phyloP scores from a whole-genome alignment of 2,113 vertebrate species.

The Sminthopsis crassicaudata region DNA sequence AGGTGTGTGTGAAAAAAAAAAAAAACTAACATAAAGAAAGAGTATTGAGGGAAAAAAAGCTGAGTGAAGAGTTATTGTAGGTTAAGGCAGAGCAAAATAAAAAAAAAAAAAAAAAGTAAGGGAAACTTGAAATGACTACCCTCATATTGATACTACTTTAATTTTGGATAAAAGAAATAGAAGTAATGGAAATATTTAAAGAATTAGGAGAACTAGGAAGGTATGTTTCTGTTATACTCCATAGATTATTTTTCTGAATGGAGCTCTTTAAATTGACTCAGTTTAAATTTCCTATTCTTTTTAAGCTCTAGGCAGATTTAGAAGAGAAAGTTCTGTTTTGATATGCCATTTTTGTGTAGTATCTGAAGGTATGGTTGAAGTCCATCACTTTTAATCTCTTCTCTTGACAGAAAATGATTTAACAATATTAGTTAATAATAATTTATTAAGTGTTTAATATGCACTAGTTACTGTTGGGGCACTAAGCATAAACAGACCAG shows the following conservation, averaged over 20 bases:
- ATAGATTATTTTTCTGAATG: constrained; percentile 7
- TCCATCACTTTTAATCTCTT: not conserved
- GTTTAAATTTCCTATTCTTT: not conserved
- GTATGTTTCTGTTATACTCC: not conserved
- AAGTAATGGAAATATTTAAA: not conserved
- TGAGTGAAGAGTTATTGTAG: not conserved
- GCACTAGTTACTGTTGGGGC: too few species aligned
- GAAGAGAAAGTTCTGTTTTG: not conserved
- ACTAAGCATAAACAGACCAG: too few species aligned
- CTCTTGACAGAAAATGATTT: not conserved
- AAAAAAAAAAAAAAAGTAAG: not conserved
- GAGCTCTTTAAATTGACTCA: not conserved
- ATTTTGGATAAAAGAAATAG: not conserved
- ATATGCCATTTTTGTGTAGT: not conserved
- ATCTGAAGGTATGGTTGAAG: not conserved
- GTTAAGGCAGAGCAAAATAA: not conserved
- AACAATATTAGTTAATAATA: not conserved
- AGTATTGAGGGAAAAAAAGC: not conserved
- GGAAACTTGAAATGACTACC: not conserved
- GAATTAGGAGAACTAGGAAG: not conserved
- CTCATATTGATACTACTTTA: not conserved
- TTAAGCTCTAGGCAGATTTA: not conserved
- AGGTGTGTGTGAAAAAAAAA: not conserved
- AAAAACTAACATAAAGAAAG: not conserved
- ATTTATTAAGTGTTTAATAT: not conserved